Conservation (phyloP, 2,888 invertebrate species). For the Monoplex corrugatus region DNA sequence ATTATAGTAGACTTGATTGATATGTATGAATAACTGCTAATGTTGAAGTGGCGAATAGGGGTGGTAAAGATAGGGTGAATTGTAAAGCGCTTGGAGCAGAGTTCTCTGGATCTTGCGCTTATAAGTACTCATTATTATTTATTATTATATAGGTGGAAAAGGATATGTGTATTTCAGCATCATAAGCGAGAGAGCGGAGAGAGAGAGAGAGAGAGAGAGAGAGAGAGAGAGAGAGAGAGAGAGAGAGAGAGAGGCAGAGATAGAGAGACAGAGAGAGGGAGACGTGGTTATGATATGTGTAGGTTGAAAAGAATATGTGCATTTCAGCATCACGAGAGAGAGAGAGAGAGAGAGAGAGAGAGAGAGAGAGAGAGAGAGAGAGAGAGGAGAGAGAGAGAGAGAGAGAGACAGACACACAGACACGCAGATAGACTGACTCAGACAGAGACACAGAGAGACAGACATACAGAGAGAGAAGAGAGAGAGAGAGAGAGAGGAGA, state of each 20-base stretch:
- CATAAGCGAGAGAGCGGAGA: not conserved
- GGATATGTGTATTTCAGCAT: not conserved
- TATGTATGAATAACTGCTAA: too few species aligned
- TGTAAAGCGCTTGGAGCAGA: too few species aligned
- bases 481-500: not conserved
- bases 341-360: too few species aligned
- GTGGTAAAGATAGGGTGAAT: too few species aligned
- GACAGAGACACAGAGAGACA: not conserved
- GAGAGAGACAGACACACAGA: not conserved
- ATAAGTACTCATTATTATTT: not conserved
- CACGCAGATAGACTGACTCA: not conserved
- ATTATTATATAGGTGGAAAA: not conserved
- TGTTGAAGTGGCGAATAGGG: too few species aligned
- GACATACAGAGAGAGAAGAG: not conserved
- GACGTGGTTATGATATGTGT: not conserved
- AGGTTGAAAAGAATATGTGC: too few species aligned
- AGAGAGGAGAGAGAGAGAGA: not conserved
- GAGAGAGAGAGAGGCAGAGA: not conserved
- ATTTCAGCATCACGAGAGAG: too few species aligned
- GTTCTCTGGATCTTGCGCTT: not conserved
- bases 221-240: constrained; percentile 4
- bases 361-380: not conserved
- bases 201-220: not conserved
- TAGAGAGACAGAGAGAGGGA: too few species aligned
- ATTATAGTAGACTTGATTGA: too few species aligned